These are phyloP conservation scores for Athene cunicularia DNA, from an alignment of 2,113 vertebrate species.

Conservation along the genomic window DNA sequence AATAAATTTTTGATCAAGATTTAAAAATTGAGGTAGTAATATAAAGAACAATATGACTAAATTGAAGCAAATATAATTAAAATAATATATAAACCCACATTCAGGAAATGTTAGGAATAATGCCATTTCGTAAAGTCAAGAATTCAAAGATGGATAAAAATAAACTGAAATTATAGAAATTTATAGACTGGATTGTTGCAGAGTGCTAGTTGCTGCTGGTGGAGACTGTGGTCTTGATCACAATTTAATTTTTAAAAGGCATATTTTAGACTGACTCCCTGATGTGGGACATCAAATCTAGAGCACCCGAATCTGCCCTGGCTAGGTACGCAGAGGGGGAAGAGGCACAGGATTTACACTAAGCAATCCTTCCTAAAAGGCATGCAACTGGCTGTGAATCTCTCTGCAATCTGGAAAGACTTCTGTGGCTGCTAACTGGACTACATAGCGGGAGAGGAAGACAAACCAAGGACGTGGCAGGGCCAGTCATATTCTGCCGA, in stretches of 20 bases:
- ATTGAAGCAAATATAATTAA: not conserved
- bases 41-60: not conserved
- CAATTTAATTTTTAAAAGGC: not conserved
- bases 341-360: accelerated
- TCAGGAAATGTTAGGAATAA: not conserved
- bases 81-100: not conserved
- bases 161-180: not conserved
- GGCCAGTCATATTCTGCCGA: not conserved
- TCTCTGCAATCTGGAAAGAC: not conserved
- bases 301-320: not conserved
- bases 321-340: not conserved
- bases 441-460: not conserved
- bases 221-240: not conserved
- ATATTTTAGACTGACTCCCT: not conserved
- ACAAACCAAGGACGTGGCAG: not conserved
- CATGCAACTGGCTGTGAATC: not conserved
- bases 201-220: not conserved
- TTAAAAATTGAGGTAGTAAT: not conserved
- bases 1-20: not conserved
- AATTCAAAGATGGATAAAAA: not conserved
- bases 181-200: not conserved
- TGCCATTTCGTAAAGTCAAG: not conserved
- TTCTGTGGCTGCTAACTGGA: not conserved
- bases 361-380: not conserved
- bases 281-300: not conserved